Evolutionary conservation across 2,113 vertebrate species (phyloP), one percentile per base, ranked within the genome.

Genomic region (Monarcha castaneiventris): DNA sequence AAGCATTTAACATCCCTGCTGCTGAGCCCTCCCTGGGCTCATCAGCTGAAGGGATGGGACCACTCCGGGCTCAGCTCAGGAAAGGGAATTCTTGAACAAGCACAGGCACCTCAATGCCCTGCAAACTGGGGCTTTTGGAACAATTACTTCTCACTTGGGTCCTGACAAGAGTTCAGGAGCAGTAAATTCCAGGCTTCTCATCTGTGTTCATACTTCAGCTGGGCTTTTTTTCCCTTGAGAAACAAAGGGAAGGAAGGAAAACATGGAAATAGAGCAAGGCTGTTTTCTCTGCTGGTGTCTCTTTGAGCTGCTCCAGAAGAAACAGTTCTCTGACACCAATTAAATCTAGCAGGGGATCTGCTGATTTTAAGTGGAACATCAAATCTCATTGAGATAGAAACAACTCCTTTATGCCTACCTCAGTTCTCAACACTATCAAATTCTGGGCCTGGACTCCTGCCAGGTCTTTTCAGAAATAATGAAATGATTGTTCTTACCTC

Each of bases 381-480:
- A 87, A 71, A 81, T 67, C 68, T 74, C 35, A 27, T 46, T 75
- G 93, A 92, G 71, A 49, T 43, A 78, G 92, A 95, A 94, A 88
- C 76, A 93, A 68, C 52, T 89, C 64, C 82, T 94, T 87, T 76
- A 85, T 82, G 51, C 78, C 62, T 79, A 25, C 74, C 44, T 94
- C 66, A 44, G 69, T 91, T 77, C 69, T 91, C 84, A 77, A 79
- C 73, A 61, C 58, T 32, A 56, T 85, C 78, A 93, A 79, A 79
- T 41, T 56, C 54, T 68, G 35, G 17, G 39, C 39, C 66, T 91
- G 89, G 81, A 71, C 21, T 75, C 87, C 79, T 89, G 84, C 90
- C 93, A 93, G 62, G 25, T 68, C 87, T 90, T 93, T 78, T 89
- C 71, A 85, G 87, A 91, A 93, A 75, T 82, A 94, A 85, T 85